Percentiles rank a stretch among this genome's conserved stretches.
These are phyloP conservation scores for Leucoptera coffeella DNA, from an alignment of 2,888 invertebrate species.

Conservation along the genomic window DNA sequence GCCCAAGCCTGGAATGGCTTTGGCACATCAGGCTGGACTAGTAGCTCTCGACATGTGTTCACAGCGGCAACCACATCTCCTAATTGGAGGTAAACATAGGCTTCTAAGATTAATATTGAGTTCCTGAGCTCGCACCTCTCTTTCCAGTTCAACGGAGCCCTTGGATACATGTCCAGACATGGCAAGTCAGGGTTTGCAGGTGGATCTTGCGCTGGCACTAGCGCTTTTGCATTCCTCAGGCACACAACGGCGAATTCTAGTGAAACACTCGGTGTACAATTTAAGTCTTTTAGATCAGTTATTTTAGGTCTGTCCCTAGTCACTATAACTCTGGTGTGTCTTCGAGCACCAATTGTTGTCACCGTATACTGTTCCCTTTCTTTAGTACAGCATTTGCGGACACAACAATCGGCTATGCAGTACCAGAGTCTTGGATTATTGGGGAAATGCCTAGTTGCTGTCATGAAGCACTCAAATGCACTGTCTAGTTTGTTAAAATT, in stretches of 20 bases:
- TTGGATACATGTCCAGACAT: slow-evolving; percentile 51
- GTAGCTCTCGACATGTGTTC: slow-evolving; percentile 68
- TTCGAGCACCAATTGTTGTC: slow-evolving; percentile 36
- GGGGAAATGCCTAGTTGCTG: slow-evolving; percentile 79
- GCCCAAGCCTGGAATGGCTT: slow-evolving; percentile 65
- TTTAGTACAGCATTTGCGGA: slow-evolving; percentile 60
- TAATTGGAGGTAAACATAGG: slow-evolving; percentile 78
- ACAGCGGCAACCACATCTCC: slow-evolving; percentile 78
- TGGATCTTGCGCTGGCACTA: slow-evolving; percentile 57
- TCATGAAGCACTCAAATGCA: slow-evolving; percentile 87
- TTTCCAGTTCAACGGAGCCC: slow-evolving; percentile 56
- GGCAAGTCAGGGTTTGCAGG: slow-evolving; percentile 21
- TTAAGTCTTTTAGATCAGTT: slow-evolving; percentile 23
- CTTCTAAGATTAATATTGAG: slow-evolving; percentile 68
- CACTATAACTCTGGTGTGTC: slow-evolving; percentile 32
- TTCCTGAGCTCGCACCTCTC: slow-evolving; percentile 57
- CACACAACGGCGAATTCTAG: slow-evolving; percentile 88
- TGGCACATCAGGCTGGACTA: slow-evolving; percentile 59
- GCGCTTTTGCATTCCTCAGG: slow-evolving; percentile 73
- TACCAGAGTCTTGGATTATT: slow-evolving; percentile 89
- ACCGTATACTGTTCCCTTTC: slow-evolving; percentile 36
- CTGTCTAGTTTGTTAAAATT: slow-evolving; percentile 73
- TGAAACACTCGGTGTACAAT: slow-evolving; percentile 66
- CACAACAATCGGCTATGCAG: slow-evolving; percentile 88
- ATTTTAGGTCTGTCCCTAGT: too few species aligned